Percentiles rank a stretch among this genome's conserved stretches.
Evolutionary conservation across 1,140 invertebrate genomes (phyloP).

Genomic region (Phocides pigmalion): DNA sequence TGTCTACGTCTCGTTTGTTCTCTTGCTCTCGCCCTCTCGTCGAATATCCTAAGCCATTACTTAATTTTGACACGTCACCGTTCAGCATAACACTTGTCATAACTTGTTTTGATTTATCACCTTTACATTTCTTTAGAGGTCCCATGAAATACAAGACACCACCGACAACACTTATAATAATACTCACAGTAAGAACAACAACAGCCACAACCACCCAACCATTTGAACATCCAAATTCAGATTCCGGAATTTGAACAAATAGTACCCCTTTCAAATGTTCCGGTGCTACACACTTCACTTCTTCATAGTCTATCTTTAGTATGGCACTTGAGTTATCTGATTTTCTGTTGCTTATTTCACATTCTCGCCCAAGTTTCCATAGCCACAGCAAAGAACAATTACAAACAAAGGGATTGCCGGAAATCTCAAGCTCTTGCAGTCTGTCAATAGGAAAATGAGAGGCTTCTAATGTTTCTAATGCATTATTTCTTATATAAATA

Average conservation of each 20-base stretch:
- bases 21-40: constrained; percentile 77
- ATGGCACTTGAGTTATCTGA: constrained; percentile 66
- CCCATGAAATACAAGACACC: constrained; percentile 85
- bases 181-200: constrained; percentile 83
- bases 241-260: constrained; percentile 84
- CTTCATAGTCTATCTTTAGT: constrained; percentile 80
- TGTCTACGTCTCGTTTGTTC: constrained; percentile 82
- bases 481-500: constrained; percentile 89
- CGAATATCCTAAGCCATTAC: constrained; percentile 79
- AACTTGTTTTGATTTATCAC: constrained; percentile 81
- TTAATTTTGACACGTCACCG: constrained; percentile 78
- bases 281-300: constrained; percentile 84
- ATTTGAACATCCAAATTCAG: constrained; percentile 85
- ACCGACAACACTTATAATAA: constrained; percentile 83
- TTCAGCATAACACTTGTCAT: constrained; percentile 81
- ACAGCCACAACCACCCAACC: constrained; percentile 85
- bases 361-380: constrained; percentile 88
- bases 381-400: constrained; percentile 95
- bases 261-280: constrained; percentile 77
- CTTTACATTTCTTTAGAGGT: constrained; percentile 81
- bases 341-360: constrained; percentile 70
- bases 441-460: constrained; percentile 92
- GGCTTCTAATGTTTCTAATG: constrained; percentile 88
- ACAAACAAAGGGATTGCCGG: constrained; percentile 93
- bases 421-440: constrained; percentile 87